A percentile compares a stretch with the other conserved stretches of the same genome.
Evolutionary conservation across 2,113 vertebrate species (phyloP).

Genomic region (Pseudorectes ferrugineus): DNA sequence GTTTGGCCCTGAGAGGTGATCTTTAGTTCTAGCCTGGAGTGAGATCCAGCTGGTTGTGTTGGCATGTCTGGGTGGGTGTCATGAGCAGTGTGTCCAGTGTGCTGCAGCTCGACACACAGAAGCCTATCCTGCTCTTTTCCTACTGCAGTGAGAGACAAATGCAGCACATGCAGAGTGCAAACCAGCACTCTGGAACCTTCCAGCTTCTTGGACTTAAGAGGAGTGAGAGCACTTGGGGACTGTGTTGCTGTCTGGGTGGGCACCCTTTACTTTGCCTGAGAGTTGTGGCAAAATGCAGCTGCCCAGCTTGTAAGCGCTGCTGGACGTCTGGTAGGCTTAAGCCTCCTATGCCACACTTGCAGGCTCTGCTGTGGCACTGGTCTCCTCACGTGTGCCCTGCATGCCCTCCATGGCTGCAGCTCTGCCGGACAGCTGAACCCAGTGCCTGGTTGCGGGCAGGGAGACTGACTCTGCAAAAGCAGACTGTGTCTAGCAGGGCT

Average conservation of each 20-base stretch:
- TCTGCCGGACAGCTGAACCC: neutral
- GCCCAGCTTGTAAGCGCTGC: neutral
- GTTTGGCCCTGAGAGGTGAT: neutral
- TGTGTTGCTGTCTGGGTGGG: neutral
- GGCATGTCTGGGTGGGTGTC: neutral
- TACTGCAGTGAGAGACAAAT: neutral
- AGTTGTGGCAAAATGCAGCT: neutral
- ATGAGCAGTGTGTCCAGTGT: neutral
- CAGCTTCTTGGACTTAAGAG: neutral
- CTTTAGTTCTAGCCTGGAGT: neutral
- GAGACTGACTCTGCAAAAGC: neutral
- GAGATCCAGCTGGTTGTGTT: neutral
- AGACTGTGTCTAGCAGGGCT: neutral
- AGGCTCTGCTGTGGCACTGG: neutral
- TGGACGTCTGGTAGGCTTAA: neutral
- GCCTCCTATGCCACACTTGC: neutral
- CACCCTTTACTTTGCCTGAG: neutral
- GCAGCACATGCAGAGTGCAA: neutral
- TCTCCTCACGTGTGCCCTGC: neutral
- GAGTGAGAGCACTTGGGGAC: neutral
- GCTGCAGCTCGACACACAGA: neutral
- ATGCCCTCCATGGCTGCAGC: neutral
- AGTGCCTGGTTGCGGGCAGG: fast-evolving
- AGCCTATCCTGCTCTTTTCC: neutral
- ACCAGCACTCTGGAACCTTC: neutral